Evolutionary conservation across 2,797 vertebrate genomes (phyloP).

Genomic region (Naso thynnoides): DNA sequence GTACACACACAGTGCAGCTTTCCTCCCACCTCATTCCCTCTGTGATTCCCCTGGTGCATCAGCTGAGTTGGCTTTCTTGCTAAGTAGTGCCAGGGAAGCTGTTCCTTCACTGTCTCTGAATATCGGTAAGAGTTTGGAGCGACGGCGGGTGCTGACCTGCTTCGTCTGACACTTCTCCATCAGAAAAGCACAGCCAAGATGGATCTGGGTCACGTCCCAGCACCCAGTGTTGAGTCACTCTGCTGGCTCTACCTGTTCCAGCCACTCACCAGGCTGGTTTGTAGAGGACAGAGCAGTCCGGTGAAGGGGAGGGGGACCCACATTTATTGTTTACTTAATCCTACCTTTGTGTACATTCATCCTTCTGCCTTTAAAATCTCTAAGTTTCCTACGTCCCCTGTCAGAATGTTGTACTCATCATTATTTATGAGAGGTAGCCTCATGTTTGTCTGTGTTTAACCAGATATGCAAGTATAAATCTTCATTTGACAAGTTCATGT

Average conservation of each 20-base stretch:
- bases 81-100: constrained; percentile 61
- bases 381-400: background rate
- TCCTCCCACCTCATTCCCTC: constrained; percentile 17
- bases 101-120: constrained; percentile 47
- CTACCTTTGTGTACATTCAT: constrained; percentile 7
- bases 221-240: constrained; percentile 63
- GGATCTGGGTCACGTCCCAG: constrained; percentile 57
- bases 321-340: constrained; percentile 35
- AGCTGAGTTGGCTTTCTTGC: constrained; percentile 64
- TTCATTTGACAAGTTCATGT: background rate
- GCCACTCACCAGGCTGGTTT: constrained; percentile 16
- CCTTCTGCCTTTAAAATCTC: background rate
- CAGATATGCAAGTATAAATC: background rate
- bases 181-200: constrained; percentile 36
- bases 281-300: constrained; percentile 4
- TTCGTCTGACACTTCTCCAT: constrained; percentile 63
- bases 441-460: background rate
- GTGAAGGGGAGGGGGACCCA: background rate
- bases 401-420: background rate
- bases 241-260: constrained; percentile 44
- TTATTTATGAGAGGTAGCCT: background rate
- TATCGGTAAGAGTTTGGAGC: constrained; percentile 61
- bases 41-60: constrained; percentile 47
- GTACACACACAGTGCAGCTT: constrained; percentile 24
- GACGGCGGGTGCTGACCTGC: constrained; percentile 48